A percentile compares a stretch with the other conserved stretches of the same genome.
Evolutionary conservation across 1,140 invertebrate species (phyloP).

Genomic region (Orius laevigatus): DNA sequence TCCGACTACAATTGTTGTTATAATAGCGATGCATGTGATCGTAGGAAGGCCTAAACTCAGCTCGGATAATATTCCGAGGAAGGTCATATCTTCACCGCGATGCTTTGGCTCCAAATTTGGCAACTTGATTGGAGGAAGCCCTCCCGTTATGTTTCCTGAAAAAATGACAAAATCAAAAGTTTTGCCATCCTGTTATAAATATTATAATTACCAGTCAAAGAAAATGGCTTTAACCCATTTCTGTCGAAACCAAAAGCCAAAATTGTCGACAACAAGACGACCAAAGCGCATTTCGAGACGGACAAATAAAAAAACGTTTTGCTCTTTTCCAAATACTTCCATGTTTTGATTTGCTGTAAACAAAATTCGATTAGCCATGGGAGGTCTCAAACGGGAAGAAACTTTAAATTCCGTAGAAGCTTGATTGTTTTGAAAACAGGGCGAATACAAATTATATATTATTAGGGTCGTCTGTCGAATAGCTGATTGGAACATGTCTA

Average conservation of each 20-base stretch:
- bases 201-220: not conserved
- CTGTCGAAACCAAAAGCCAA: conserved; percentile 28
- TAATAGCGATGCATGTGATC: conserved; percentile 62
- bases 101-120: conserved; percentile 41
- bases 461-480: too few relatives aligned
- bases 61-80: conserved; percentile 40
- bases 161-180: conserved; percentile 13
- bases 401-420: conserved; percentile 13
- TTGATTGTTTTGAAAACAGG: conserved; percentile 43
- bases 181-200: not conserved
- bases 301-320: conserved; percentile 1
- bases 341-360: conserved; percentile 3
- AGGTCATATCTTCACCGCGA: conserved; percentile 30
- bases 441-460: conserved; percentile 34
- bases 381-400: not conserved
- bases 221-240: conserved; percentile 25
- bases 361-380: not conserved
- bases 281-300: not conserved
- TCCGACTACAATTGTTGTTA: conserved; percentile 72
- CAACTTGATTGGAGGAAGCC: conserved; percentile 37
- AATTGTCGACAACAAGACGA: conserved; percentile 6
- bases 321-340: not conserved
- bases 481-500: too few relatives aligned
- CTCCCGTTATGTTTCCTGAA: conserved; percentile 25
- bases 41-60: conserved; percentile 56